Evolutionary conservation across 1,140 invertebrate genomes (phyloP).

Genomic region (Diuraphis noxia): DNA sequence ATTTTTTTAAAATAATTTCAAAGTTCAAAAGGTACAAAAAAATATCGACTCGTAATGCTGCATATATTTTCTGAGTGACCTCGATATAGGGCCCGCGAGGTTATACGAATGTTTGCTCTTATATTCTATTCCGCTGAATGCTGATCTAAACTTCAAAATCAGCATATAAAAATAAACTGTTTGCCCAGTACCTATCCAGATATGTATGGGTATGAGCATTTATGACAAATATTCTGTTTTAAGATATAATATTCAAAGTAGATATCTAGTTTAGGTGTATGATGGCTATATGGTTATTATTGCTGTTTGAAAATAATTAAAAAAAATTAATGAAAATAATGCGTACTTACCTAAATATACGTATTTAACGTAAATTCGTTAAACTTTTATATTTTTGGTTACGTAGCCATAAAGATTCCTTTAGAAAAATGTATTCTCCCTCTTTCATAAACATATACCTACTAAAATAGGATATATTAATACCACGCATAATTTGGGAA

Average conservation of each 20-base stretch:
- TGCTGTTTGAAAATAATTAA: no score
- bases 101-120: neutral
- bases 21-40: neutral
- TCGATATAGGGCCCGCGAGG: neutral
- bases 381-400: neutral
- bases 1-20: neutral
- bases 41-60: neutral
- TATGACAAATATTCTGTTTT: no score
- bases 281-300: no score
- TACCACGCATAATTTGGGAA: neutral
- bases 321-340: neutral
- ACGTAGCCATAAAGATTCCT: neutral
- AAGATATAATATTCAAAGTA: no score
- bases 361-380: neutral
- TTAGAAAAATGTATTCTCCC: neutral
- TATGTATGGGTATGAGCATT: no score
- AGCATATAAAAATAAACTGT: neutral
- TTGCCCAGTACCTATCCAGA: no score
- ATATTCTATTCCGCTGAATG: no score
- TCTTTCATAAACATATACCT: neutral
- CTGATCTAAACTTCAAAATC: neutral
- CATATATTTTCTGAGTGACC: neutral
- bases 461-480: neutral
- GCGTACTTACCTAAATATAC: neutral
- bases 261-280: no score